Evolutionary conservation across 2,888 invertebrate genomes (phyloP).

Genomic region (Diloba caeruleocephala): DNA sequence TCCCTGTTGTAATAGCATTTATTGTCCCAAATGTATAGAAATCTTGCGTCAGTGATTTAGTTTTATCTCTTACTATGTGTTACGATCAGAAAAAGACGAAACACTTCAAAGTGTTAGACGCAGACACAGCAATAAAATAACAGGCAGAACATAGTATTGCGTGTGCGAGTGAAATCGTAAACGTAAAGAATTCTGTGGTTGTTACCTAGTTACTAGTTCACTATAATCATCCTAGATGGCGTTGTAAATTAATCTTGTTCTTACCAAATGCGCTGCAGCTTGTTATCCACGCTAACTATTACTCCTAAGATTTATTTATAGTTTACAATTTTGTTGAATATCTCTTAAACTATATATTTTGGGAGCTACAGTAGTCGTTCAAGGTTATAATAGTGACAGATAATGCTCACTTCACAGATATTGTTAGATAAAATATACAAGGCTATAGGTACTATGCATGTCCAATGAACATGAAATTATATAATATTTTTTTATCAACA

Average conservation of each 20-base stretch:
- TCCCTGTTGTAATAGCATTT: not conserved
- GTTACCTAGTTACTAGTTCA: constrained; percentile 19
- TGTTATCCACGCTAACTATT: constrained; percentile 19
- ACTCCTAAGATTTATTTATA: constrained; percentile 11
- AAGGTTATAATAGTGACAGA: constrained; percentile 10
- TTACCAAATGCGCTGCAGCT: constrained; percentile 10
- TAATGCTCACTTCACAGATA: not conserved
- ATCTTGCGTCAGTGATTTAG: not conserved
- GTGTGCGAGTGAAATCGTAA: constrained; percentile 4
- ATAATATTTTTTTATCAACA: constrained; percentile 21
- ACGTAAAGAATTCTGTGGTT: no score
- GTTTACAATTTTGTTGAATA: constrained; percentile 29
- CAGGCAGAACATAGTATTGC: constrained; percentile 1
- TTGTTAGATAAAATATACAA: constrained; percentile 6
- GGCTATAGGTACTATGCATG: not conserved
- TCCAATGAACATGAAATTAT: constrained; percentile 7
- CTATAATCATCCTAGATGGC: constrained; percentile 43
- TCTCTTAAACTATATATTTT: constrained; percentile 27
- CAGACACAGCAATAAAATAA: constrained; percentile 1
- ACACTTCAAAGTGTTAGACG: not conserved
- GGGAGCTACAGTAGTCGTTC: constrained; percentile 5
- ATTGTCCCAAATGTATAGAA: constrained; percentile 1
- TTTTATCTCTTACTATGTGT: constrained; percentile 4
- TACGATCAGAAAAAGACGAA: constrained; percentile 10
- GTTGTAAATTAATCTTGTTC: constrained; percentile 8